phyloP scores from a whole-genome alignment of 2,797 vertebrate genomes.

The Otolemur crassicaudatus region DNA sequence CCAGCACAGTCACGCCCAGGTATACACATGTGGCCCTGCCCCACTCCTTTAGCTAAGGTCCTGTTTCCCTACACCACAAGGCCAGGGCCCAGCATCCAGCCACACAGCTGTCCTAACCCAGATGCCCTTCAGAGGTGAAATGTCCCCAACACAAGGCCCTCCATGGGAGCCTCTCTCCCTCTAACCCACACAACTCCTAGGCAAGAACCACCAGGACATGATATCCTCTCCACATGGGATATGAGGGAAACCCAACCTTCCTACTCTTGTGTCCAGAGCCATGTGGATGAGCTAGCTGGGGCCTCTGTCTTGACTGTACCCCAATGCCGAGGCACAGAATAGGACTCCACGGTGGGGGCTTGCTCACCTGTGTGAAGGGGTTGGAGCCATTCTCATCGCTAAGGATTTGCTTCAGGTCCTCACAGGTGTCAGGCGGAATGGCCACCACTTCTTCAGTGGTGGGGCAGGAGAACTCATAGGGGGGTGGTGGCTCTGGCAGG shows the following conservation, averaged over 20 bases:
- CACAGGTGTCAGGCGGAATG: constrained; percentile 93
- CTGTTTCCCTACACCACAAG: not conserved
- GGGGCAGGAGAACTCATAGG: constrained; percentile 95
- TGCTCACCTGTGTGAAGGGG: constrained; percentile 94
- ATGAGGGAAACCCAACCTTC: not conserved
- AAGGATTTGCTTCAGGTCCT: constrained; percentile 95
- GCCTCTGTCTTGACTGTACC: not conserved
- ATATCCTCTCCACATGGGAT: not conserved
- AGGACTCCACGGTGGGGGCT: not conserved
- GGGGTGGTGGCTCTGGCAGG: constrained; percentile 93
- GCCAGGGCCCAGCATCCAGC: not conserved
- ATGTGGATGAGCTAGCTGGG: not conserved
- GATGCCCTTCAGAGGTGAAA: not conserved
- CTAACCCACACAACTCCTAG: not conserved
- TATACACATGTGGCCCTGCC: not conserved
- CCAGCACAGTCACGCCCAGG: rapidly evolving
- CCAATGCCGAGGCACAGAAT: not conserved
- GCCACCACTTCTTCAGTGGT: constrained; percentile 93
- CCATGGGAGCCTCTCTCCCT: not conserved
- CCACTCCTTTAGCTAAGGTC: not conserved
- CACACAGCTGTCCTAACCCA: not conserved
- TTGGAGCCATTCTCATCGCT: constrained; percentile 92
- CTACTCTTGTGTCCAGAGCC: not conserved
- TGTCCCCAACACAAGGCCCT: not conserved
- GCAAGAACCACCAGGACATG: not conserved